phyloP scores from a whole-genome alignment of 2,113 vertebrate genomes.

The Alaudala cheleensis region DNA sequence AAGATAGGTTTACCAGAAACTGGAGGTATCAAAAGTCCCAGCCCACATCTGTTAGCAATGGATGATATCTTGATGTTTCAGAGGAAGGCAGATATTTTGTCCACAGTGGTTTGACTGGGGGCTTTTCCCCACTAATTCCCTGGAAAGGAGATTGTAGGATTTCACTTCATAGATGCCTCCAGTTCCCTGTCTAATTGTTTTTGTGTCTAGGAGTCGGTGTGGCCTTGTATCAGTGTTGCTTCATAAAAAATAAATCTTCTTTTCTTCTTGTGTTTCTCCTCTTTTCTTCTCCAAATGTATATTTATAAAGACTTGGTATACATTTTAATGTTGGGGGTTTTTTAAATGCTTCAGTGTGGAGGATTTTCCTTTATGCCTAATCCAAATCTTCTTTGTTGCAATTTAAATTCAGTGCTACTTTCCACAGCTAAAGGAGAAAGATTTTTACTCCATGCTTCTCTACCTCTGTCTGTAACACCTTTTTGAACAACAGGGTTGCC shows the following conservation, averaged over 20 bases:
- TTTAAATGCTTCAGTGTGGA: neutral
- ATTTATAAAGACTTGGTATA: neutral
- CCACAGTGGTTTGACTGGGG: neutral
- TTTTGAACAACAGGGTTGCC: neutral
- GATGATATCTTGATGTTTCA: neutral
- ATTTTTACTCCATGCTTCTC: neutral
- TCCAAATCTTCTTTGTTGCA: constrained; percentile 6
- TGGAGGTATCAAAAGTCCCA: too few relatives aligned
- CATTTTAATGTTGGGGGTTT: neutral
- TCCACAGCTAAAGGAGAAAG: neutral
- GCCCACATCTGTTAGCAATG: neutral
- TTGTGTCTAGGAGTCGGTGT: accelerated
- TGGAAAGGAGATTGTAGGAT: neutral
- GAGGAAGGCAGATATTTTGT: neutral
- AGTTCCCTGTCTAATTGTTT: neutral
- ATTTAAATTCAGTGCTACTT: neutral
- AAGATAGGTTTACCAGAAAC: neutral
- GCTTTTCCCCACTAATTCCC: neutral
- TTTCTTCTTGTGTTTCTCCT: neutral
- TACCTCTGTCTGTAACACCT: neutral
- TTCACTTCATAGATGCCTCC: neutral
- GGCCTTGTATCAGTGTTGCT: neutral
- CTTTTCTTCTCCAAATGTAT: neutral
- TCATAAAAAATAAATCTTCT: neutral
- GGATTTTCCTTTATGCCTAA: neutral